phyloP scores from a whole-genome alignment of 2,797 vertebrate species.

The Notoglanidium macrostoma region DNA sequence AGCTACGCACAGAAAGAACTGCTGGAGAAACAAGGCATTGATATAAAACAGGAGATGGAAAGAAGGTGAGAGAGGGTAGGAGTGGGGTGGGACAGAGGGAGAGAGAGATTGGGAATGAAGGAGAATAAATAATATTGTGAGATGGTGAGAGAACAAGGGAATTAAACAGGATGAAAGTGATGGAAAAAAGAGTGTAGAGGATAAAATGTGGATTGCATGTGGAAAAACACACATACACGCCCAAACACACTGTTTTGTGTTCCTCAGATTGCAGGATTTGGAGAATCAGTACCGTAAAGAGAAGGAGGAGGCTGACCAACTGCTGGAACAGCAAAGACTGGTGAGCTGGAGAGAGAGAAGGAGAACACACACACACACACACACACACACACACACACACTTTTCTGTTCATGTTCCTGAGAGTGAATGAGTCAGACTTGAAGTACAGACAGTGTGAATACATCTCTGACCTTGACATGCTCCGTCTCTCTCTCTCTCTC shows the following conservation, averaged over 20 bases:
- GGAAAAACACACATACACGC: neutral
- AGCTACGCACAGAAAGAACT: constrained; percentile 84
- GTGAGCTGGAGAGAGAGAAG: constrained; percentile 66
- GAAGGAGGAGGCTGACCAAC: constrained; percentile 85
- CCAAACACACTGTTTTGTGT: neutral
- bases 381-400: constrained; percentile 2
- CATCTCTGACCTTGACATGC: neutral
- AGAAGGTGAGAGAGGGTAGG: constrained; percentile 72
- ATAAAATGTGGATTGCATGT: neutral
- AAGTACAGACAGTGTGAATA: constrained; percentile 1
- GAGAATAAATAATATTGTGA: neutral
- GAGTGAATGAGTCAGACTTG: neutral
- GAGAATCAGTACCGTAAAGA: constrained; percentile 86
- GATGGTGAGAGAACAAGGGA: neutral
- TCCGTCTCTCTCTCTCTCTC: neutral
- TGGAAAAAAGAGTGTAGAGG: neutral
- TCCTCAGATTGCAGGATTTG: constrained; percentile 82
- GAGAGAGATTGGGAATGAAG: neutral
- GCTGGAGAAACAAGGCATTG: constrained; percentile 85
- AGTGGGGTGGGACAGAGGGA: too few relatives aligned
- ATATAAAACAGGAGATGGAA: constrained; percentile 89
- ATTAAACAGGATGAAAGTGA: neutral
- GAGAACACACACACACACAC: neutral
- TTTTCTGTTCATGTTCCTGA: constrained; percentile 2
- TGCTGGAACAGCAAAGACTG: constrained; percentile 86